Evolutionary conservation across 2,888 invertebrate species (phyloP).

Genomic region (Nephrotoma guestfalica): DNA sequence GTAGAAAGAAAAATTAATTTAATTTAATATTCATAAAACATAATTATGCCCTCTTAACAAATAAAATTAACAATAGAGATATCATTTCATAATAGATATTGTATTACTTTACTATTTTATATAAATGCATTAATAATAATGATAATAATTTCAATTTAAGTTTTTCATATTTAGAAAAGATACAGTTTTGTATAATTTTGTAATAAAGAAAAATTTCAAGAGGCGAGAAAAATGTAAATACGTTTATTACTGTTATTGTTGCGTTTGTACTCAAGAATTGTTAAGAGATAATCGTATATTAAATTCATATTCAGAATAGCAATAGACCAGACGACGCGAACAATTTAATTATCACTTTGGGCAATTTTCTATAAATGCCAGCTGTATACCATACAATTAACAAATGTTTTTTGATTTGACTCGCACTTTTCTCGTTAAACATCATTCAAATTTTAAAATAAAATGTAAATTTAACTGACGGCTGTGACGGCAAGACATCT

Average conservation of each 20-base stretch:
- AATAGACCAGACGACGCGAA: background rate
- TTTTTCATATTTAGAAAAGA: background rate
- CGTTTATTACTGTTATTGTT: background rate
- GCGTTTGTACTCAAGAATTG: background rate
- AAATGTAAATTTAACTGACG: too few relatives aligned
- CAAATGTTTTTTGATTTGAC: too few relatives aligned
- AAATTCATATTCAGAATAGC: background rate
- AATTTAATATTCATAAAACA: background rate
- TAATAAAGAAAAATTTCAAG: background rate
- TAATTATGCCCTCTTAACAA: background rate
- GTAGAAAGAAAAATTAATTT: background rate
- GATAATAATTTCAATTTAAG: background rate
- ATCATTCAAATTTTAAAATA: too few relatives aligned
- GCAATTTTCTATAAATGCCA: too few relatives aligned
- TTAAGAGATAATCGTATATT: background rate
- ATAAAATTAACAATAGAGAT: background rate
- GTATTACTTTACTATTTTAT: background rate
- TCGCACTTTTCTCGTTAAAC: too few relatives aligned
- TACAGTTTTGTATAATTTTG: background rate
- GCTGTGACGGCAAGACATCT: too few relatives aligned
- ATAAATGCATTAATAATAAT: background rate
- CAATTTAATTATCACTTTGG: too few relatives aligned
- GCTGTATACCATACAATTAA: too few relatives aligned
- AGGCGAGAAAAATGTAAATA: background rate
- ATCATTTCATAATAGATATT: background rate